phyloP scores from a whole-genome alignment of 2,797 vertebrate species.

The Myripristis murdjan region DNA sequence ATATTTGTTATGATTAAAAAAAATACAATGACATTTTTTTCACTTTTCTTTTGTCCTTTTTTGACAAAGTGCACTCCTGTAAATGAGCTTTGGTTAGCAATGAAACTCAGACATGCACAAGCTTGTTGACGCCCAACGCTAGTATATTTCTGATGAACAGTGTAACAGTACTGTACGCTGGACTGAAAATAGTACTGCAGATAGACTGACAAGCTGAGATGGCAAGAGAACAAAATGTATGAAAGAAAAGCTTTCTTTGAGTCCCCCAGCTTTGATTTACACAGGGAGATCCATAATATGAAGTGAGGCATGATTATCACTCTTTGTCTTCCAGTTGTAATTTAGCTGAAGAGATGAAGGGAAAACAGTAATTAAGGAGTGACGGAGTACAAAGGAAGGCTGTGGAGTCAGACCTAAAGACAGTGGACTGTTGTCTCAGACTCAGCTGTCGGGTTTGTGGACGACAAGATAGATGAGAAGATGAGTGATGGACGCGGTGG shows the following conservation, averaged over 20 bases:
- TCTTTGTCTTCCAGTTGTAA: conserved; percentile 57
- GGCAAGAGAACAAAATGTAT: conserved; percentile 16
- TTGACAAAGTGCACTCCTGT: not conserved
- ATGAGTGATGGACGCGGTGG: conserved; percentile 41
- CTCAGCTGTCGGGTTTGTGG: conserved; percentile 42
- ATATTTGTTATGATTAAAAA: too few species aligned
- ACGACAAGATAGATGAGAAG: conserved; percentile 52
- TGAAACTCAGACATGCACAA: conserved; percentile 48
- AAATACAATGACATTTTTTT: too few species aligned
- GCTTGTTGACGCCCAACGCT: conserved; percentile 55
- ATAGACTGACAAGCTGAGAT: not conserved
- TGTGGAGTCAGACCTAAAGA: conserved; percentile 49
- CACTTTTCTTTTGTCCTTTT: too few species aligned
- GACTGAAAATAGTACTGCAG: conserved; percentile 18
- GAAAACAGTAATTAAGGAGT: conserved; percentile 76
- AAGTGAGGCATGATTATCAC: conserved; percentile 51
- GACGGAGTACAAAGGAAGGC: conserved; percentile 33
- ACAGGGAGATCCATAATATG: conserved; percentile 35
- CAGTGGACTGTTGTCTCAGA: conserved; percentile 44
- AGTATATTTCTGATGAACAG: conserved; percentile 18
- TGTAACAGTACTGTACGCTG: conserved; percentile 38
- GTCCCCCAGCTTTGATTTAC: conserved; percentile 44
- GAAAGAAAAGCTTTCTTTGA: conserved; percentile 5
- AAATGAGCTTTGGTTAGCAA: conserved; percentile 53
- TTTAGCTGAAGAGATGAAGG: conserved; percentile 59